Percentiles rank a stretch among this genome's conserved stretches.
Evolutionary conservation across 2,888 invertebrate species (phyloP).

Genomic region (Calameuta pallipes): DNA sequence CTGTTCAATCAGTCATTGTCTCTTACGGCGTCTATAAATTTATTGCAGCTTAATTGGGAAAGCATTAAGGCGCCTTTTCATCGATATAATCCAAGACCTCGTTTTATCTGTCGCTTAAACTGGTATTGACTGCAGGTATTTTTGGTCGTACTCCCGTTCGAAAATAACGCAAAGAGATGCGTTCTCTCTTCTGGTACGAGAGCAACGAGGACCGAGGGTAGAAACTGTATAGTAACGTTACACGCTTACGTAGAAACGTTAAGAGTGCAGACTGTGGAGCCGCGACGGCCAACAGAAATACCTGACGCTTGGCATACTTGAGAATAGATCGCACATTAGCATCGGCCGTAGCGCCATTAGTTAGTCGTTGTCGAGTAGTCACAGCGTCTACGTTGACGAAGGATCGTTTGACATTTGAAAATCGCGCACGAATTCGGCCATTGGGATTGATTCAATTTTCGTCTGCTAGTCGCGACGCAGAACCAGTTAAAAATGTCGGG

Average conservation of each 20-base stretch:
- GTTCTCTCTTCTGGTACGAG: neutral
- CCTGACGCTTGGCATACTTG: constrained; percentile 5
- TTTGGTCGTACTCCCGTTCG: neutral
- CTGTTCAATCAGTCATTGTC: too few relatives aligned
- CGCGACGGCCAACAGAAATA: constrained; percentile 22
- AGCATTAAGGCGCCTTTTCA: neutral
- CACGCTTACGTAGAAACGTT: too few relatives aligned
- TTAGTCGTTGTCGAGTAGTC: too few relatives aligned
- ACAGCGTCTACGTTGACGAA: neutral
- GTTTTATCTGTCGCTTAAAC: too few relatives aligned
- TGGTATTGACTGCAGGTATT: neutral
- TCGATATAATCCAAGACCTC: neutral
- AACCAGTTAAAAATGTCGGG: too few relatives aligned
- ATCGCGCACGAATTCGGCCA: neutral
- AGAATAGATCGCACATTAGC: constrained; percentile 1
- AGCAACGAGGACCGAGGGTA: neutral
- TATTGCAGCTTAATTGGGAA: neutral
- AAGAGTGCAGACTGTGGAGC: too few relatives aligned
- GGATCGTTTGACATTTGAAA: neutral
- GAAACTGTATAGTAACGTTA: too few relatives aligned
- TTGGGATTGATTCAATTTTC: neutral
- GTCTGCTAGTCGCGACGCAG: neutral
- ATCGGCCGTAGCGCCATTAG: neutral
- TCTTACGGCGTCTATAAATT: too few relatives aligned
- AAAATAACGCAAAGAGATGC: constrained; percentile 1